Base-by-base conservation (phyloP, 1,140 invertebrate species). In the Eriocheir sinensis region DNA sequence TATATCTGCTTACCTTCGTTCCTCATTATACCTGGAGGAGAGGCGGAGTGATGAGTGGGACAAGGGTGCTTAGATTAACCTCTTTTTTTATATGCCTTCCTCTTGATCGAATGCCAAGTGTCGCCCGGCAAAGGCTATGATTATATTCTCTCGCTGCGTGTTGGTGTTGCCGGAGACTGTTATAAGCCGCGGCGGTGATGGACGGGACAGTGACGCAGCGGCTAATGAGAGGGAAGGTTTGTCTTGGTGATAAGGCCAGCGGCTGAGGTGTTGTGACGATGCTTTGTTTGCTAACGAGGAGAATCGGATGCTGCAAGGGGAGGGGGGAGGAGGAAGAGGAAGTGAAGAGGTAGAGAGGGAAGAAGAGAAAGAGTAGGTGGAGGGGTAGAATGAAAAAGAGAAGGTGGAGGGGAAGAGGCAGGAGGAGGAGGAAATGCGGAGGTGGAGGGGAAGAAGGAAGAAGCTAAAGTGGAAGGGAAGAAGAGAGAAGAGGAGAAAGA, bases 141-240 rank as follows among this genome's bases (percentile, higher is more conserved):
- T 72, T 72, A 72, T 72, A 72, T 72, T 72, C 60, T 72, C 60
- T 72, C 60, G 2, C 60, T n/a, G 60, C 21, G 60, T 72, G 60
- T 21, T 72, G 60, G 60, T 72, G 60, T 72, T 72, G 60, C 12
- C 21, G 60, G 60, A 72, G 60, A 72, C 60, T 72, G 21, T 72
- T 72, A 72, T 72, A 72, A 72, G 8, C 60, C 60, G 60, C 60
- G 2, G 0, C 60, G 6, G 60, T 72, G 60, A 72, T 72, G 60
- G 12, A 72, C 4, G 60, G n/a, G 60, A 72, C 60, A 21, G 21
- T n/a, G 60, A 72, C 60, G 12, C 21, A 21, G 60, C 60, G 60
- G 60, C 60, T 72, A 72, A 72, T 72, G 60, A 72, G 60, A 72
- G 60, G n/a, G n/a, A 72, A 72, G 60, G 60, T 72, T 72, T 72